Percentiles rank a stretch among this genome's conserved stretches.
Evolutionary conservation across 2,797 vertebrate genomes (phyloP).

Genomic region (Tokudaia muenninki): DNA sequence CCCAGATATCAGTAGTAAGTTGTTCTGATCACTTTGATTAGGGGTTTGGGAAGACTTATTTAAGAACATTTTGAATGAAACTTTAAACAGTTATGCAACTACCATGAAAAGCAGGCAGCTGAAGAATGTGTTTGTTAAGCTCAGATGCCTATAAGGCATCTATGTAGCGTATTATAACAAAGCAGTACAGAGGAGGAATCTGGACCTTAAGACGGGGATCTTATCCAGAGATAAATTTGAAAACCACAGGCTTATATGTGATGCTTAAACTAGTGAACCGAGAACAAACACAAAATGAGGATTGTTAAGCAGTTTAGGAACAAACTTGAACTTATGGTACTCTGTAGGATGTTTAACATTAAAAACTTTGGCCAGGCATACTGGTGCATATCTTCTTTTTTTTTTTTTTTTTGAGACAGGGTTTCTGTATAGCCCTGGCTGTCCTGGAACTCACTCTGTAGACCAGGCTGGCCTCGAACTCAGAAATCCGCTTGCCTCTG

Average conservation of each 20-base stretch:
- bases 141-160: not conserved
- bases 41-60: not conserved
- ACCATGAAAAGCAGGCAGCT: not conserved
- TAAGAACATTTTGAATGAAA: not conserved
- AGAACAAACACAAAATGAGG: constrained; percentile 19
- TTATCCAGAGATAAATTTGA: not conserved
- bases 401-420: too few relatives aligned
- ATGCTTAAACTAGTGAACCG: not conserved
- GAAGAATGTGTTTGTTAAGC: not conserved
- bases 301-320: not conserved
- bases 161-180: not conserved
- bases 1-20: not conserved
- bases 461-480: too few relatives aligned
- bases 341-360: not conserved
- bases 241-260: not conserved
- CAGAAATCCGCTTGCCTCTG: too few relatives aligned
- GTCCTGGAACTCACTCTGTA: too few relatives aligned
- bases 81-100: not conserved
- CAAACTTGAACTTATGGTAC: not conserved
- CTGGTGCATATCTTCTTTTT: not conserved
- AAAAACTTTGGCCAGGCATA: not conserved
- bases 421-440: too few relatives aligned
- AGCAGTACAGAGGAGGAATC: not conserved
- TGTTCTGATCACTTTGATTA: constrained; percentile 43
- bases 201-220: not conserved